Conservation (phyloP, 2,888 invertebrate species). For the Aromia moschata region DNA sequence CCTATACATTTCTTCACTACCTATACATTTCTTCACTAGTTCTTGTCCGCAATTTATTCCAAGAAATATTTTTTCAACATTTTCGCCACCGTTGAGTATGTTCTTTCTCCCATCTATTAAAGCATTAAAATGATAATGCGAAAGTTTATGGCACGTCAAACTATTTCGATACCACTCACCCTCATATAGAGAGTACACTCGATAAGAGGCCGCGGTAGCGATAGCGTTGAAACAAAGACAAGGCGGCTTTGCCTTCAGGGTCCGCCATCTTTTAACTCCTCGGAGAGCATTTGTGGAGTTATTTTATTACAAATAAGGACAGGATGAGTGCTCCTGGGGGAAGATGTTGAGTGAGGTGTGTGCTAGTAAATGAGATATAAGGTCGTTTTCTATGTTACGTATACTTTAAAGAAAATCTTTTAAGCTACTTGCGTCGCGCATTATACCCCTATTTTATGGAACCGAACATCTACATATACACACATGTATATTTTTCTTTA, state of each 20-base stretch:
- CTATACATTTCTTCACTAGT: too few relatives aligned
- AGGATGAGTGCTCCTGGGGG: conserved; percentile 62
- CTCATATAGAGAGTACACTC: conserved; percentile 34
- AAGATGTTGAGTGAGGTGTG: conserved; percentile 59
- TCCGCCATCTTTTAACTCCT: conserved; percentile 61
- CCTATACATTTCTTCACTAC: too few relatives aligned
- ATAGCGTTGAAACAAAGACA: conserved; percentile 51
- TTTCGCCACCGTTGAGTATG: too few relatives aligned
- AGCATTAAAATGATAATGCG: conserved; percentile 60
- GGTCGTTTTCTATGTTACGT: conserved; percentile 47
- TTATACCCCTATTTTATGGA: neutral
- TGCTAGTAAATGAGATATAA: conserved; percentile 61
- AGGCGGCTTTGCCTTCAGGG: conserved; percentile 53
- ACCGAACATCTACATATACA: neutral
- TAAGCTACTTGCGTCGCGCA: conserved; percentile 36
- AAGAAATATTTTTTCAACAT: too few relatives aligned
- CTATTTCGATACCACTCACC: conserved; percentile 51
- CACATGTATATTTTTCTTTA: conserved; percentile 2
- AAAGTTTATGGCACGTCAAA: conserved; percentile 57
- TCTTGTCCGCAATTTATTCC: too few relatives aligned
- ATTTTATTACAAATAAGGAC: conserved; percentile 65
- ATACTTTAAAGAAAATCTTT: conserved; percentile 47
- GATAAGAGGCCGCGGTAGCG: conserved; percentile 34
- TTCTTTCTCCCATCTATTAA: too few relatives aligned
- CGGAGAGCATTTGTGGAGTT: conserved; percentile 63